Base-by-base conservation (phyloP, 37 sponge, comb jelly and placozoan genomes). In the Cliona cf. orientalis region DNA sequence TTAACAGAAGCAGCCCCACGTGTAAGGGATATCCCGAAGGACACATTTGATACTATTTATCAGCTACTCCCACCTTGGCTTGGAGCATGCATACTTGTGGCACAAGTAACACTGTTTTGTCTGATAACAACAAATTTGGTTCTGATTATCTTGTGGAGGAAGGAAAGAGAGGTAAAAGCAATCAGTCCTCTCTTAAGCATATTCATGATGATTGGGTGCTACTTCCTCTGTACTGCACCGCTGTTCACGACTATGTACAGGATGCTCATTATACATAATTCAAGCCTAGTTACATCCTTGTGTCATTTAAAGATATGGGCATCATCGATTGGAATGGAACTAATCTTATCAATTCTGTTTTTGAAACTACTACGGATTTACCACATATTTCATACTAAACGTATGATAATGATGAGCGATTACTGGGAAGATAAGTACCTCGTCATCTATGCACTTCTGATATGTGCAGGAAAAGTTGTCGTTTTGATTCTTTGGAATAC, bases 121-220 rank as follows among this genome's bases (percentile, higher is more conserved):
- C 53, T 78, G 25, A 58, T 70, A 19, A 39, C 63, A 40, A 22
- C 78, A 60, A 78, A 34, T 40, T 22, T 72, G n/a, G 3, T 74
- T 7, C 34, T 43, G 11, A n/a, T 87, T 25, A 29, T 73, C 14
- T 66, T 39, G 41, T 66, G 41, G 40, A 62, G 62, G 25, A 63
- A 72, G 29, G 21, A 63, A 26, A 61, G 39, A 0, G 87, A 80
- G 42, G 73, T 87, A 33, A 87, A 73, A 46, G 74, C 87, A 39
- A 66, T 42, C 33, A 80, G 87, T 74, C 57, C 39, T 17, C 37
- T 5, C 49, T 46, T 87, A 23, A 80, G 74, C 68, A 21, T 87
- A 2, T 14, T 80, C 3, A 80, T 80, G 23, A 66, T 80, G 14
- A 34, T 46, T 29, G 80, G 80, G 31, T 80, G 80, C 32, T 74